These are phyloP conservation scores for Lateolabrax maculatus DNA, from an alignment of 2,797 vertebrate genomes.

Conservation along the genomic window DNA sequence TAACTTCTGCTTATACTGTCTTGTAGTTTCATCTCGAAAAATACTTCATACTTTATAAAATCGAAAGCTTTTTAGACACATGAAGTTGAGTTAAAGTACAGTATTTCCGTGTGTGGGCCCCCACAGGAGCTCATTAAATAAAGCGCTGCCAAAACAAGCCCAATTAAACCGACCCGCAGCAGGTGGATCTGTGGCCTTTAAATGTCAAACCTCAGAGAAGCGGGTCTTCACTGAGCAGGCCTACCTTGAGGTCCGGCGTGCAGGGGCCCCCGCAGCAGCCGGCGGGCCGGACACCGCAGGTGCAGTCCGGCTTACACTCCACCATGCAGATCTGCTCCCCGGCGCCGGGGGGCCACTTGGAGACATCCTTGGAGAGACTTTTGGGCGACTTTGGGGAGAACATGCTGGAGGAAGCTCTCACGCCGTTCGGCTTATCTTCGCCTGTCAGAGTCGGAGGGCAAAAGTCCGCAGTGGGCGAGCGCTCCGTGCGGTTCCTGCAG, in stretches of 20 bases:
- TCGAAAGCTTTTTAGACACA: too few relatives aligned
- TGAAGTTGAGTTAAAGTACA: neutral
- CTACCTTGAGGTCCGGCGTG: slow-evolving; percentile 36
- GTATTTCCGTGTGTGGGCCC: neutral
- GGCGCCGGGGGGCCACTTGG: neutral
- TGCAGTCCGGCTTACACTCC: slow-evolving; percentile 52
- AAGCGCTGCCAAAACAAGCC: neutral
- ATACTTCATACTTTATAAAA: neutral
- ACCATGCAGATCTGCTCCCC: slow-evolving; percentile 79
- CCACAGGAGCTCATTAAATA: too few relatives aligned
- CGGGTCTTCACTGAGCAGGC: too few relatives aligned
- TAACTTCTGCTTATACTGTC: neutral
- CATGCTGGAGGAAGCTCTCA: slow-evolving; percentile 54
- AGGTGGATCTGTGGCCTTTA: neutral
- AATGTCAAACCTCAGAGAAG: too few relatives aligned
- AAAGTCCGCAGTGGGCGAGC: slow-evolving; percentile 64
- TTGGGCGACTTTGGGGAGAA: slow-evolving; percentile 62
- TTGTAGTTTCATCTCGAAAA: neutral
- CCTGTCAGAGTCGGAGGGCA: slow-evolving; percentile 25
- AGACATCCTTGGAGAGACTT: slow-evolving; percentile 36
- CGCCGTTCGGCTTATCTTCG: neutral
- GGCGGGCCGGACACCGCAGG: slow-evolving; percentile 27
- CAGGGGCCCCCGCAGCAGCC: neutral
- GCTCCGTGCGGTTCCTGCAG: slow-evolving; percentile 10
- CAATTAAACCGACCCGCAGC: rapidly evolving